Conservation (phyloP, 2,113 vertebrate genomes). For the Coptodon bakossiorum region DNA sequence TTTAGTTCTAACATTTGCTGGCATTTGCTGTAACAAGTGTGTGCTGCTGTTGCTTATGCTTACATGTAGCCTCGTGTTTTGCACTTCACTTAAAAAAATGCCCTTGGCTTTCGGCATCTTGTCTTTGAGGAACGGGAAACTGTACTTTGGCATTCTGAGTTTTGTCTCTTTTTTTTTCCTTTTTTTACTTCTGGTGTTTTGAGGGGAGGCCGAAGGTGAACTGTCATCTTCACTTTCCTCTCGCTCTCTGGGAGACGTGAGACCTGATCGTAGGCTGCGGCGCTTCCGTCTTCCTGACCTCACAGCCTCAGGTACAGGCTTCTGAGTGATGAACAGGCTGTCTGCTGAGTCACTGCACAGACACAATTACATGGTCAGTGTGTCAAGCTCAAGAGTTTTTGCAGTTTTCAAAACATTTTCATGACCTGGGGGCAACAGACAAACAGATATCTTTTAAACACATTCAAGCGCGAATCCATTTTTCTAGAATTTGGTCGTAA, state of each 20-base stretch:
- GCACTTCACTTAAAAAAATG: rapidly evolving
- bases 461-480: background rate
- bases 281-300: background rate
- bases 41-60: background rate
- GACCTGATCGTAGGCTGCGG: rapidly evolving
- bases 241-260: background rate
- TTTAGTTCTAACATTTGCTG: background rate
- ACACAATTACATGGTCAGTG: background rate
- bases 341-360: conserved; percentile 64
- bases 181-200: background rate
- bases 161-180: background rate
- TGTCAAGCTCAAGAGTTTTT: background rate
- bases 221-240: background rate
- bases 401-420: background rate
- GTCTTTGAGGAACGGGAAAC: conserved; percentile 43
- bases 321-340: conserved; percentile 69
- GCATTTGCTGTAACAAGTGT: background rate
- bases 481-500: background rate
- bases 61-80: conserved; percentile 33
- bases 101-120: background rate
- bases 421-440: background rate
- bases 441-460: background rate
- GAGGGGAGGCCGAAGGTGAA: background rate
- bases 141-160: background rate
- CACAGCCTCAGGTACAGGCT: background rate